phyloP scores from a whole-genome alignment of 2,888 invertebrate species.

The Heteropelma amictum region DNA sequence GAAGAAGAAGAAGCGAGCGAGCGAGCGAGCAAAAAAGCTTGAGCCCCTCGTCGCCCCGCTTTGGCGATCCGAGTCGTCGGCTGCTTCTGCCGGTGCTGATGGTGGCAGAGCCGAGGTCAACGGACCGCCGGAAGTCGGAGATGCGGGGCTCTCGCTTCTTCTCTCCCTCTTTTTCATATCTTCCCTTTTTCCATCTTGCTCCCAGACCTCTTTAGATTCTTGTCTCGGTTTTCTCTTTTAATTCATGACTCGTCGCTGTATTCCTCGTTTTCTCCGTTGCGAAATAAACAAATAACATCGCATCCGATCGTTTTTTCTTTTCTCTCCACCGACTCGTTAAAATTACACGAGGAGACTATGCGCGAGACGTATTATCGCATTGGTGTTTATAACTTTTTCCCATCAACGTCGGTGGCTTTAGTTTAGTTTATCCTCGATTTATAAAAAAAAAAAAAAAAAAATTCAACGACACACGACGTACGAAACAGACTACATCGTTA shows the following conservation, averaged over 20 bases:
- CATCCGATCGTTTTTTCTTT: too few relatives aligned
- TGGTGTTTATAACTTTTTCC: too few relatives aligned
- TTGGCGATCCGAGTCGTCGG: constrained; percentile 53
- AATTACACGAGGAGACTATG: too few relatives aligned
- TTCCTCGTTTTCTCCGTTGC: constrained; percentile 2
- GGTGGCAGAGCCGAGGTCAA: constrained; percentile 70
- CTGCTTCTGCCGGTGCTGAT: constrained; percentile 53
- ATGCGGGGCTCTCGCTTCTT: constrained; percentile 55
- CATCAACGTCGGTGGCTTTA: too few relatives aligned
- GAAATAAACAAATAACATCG: constrained; percentile 46
- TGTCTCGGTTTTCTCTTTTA: constrained; percentile 39
- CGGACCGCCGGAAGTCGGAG: constrained; percentile 75
- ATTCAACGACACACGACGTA: background rate
- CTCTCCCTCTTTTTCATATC: constrained; percentile 44
- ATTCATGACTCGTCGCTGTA: constrained; percentile 33
- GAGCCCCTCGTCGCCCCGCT: constrained; percentile 56
- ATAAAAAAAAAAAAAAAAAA: background rate
- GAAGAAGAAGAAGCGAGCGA: constrained; percentile 20
- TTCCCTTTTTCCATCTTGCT: constrained; percentile 38
- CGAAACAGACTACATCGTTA: too few relatives aligned
- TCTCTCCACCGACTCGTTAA: too few relatives aligned
- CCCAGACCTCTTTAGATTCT: constrained; percentile 23
- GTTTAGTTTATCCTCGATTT: constrained; percentile 7
- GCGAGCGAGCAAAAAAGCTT: constrained; percentile 53
- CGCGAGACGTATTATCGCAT: too few relatives aligned